Percentiles rank a stretch among this genome's conserved stretches.
Evolutionary conservation across 92 coral and sea anemone species (phyloP).

Genomic region (Porites lobata): DNA sequence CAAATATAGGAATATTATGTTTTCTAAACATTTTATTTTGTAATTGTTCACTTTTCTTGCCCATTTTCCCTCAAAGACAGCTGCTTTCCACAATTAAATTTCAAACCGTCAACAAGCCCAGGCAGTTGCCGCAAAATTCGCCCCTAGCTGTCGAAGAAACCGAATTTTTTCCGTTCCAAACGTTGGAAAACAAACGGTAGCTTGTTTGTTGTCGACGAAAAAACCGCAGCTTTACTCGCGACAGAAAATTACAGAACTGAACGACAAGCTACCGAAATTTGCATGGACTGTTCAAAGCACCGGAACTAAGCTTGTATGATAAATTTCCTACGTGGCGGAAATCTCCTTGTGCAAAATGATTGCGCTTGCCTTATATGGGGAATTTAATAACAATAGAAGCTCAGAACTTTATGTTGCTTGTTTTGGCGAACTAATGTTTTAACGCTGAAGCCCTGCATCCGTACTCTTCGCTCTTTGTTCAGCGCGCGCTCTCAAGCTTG

Average conservation of each 20-base stretch:
- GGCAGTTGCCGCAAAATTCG: not conserved
- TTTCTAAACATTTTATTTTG: constrained; percentile 26
- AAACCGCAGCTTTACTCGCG: not conserved
- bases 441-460: constrained; percentile 4
- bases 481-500: constrained; percentile 7
- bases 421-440: constrained; percentile 6
- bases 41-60: constrained; percentile 4
- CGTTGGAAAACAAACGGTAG: not conserved
- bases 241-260: not conserved
- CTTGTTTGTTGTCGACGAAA: not conserved
- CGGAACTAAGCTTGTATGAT: constrained; percentile 83
- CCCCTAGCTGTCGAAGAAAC: not conserved
- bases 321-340: constrained; percentile 95
- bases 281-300: constrained; percentile 78
- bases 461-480: constrained; percentile 33
- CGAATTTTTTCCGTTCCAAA: not conserved
- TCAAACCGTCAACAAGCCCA: not conserved
- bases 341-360: constrained; percentile 82
- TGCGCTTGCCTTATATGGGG: constrained; percentile 89
- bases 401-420: constrained; percentile 53
- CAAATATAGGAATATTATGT: not conserved
- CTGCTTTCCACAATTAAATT: not conserved
- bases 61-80: constrained; percentile 9
- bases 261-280: constrained; percentile 52
- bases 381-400: constrained; percentile 76